Base-by-base conservation (phyloP, 2,888 invertebrate genomes). In the Deilephila porcellus region DNA sequence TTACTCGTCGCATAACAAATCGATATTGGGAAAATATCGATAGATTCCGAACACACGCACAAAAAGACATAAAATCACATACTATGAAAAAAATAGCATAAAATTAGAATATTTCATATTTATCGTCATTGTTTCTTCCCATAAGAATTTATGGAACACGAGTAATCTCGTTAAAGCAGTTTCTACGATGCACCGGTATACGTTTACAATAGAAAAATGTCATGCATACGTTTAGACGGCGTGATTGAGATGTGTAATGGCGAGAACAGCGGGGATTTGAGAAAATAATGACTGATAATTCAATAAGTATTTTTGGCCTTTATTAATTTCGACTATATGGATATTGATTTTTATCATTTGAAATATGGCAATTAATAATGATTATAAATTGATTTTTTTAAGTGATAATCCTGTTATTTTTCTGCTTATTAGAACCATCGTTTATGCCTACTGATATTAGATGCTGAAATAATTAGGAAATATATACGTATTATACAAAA, bases 161-260 rank as follows among this genome's bases (percentile, higher is more conserved):
- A 20, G 67, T 52, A 67, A 52, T 67, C 3, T 67, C 52, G 52
- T 52, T 45, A 67, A 37, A 64, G 29, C 45, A 62, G 45, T 62
- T 52, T 60, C 52, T 72, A 72, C n/a, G 34, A 56, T 25, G 20
- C 56, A 64, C 60, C 32, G 63, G 53, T 72, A 59, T 84, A 79
- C 80, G 80, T 77, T 82, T 83, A 83, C 82, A 76, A 75, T 73
- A 74, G 77, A 60, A 67, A 77, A 80, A 81, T 80, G 75, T 82
- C 79, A 80, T 79, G 74, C 72, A 76, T 80, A 76, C 80, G 79
- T 84, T 80, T 78, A 74, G 71, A 73, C 20, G 76, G 75, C 76
- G 76, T 78, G 78, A 83, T 83, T 78, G 81, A 81, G 80, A 78
- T 72, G 63, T 72, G 83, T 80, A 83, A 79, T 73, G 73, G 62